Percentiles rank a stretch among this genome's conserved stretches.
Evolutionary conservation across 2,888 invertebrate species (phyloP).

Genomic region (Thymelicus sylvestris): DNA sequence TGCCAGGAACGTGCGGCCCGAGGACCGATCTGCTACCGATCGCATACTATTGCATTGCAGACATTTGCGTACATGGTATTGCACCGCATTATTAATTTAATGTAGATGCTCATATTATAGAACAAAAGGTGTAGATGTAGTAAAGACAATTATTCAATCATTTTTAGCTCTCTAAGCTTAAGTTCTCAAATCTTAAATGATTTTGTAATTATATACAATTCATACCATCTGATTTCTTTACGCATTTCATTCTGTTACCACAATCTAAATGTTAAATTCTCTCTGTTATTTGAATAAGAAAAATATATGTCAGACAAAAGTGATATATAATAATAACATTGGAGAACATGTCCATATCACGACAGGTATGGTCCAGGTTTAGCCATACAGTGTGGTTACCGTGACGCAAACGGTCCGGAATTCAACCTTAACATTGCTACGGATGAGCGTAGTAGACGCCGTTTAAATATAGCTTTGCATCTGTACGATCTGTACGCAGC

Average conservation of each 20-base stretch:
- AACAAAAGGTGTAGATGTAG: no score
- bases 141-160: no score
- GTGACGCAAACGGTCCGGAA: constrained; percentile 75
- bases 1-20: constrained; percentile 11
- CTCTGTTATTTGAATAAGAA: no score
- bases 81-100: neutral
- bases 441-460: constrained; percentile 67
- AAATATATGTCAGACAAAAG: no score
- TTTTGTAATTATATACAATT: no score
- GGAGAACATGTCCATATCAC: neutral
- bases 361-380: constrained; percentile 39
- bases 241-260: no score
- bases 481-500: constrained; percentile 42
- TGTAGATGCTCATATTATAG: no score
- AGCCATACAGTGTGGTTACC: constrained; percentile 39
- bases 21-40: neutral
- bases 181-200: no score
- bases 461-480: constrained; percentile 77
- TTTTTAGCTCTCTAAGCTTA: no score
- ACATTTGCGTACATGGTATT: neutral
- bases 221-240: no score
- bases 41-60: neutral
- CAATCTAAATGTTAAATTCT: no score
- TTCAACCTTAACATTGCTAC: constrained; percentile 81
- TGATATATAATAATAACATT: neutral